Percentiles rank a stretch among this genome's conserved stretches.
These are phyloP conservation scores for Microtus richardsoni DNA, from an alignment of 2,113 vertebrate genomes.

Conservation along the genomic window DNA sequence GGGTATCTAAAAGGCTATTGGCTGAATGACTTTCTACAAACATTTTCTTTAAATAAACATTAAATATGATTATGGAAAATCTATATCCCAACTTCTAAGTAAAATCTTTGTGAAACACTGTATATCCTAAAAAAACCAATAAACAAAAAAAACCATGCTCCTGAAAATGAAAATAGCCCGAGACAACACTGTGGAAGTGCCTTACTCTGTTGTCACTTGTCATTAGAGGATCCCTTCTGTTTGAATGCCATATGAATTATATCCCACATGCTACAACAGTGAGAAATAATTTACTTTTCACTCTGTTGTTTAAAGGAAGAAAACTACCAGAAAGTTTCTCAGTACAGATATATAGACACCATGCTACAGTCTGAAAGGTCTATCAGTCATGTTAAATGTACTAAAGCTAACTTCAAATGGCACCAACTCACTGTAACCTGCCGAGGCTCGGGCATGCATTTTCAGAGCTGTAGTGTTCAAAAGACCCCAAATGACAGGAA, in stretches of 20 bases:
- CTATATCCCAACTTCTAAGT: rapidly evolving
- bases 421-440: background rate
- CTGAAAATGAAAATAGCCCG: background rate
- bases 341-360: background rate
- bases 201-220: background rate
- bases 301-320: background rate
- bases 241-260: background rate
- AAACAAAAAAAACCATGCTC: rapidly evolving
- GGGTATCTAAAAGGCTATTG: no score
- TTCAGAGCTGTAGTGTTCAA: conserved; percentile 15
- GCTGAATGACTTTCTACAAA: no score
- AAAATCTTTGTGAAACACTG: background rate
- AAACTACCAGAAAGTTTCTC: background rate
- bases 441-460: background rate
- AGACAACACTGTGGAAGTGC: background rate
- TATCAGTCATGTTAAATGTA: background rate
- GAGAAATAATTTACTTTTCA: background rate
- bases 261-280: background rate
- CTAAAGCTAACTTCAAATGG: background rate
- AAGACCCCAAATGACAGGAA: conserved; percentile 16
- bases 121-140: background rate
- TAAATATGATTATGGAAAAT: background rate
- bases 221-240: background rate
- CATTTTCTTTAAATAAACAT: conserved; percentile 6
- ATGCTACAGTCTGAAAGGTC: background rate